phyloP scores from a whole-genome alignment of 2,113 vertebrate genomes.

The Lophochroa leadbeateri region DNA sequence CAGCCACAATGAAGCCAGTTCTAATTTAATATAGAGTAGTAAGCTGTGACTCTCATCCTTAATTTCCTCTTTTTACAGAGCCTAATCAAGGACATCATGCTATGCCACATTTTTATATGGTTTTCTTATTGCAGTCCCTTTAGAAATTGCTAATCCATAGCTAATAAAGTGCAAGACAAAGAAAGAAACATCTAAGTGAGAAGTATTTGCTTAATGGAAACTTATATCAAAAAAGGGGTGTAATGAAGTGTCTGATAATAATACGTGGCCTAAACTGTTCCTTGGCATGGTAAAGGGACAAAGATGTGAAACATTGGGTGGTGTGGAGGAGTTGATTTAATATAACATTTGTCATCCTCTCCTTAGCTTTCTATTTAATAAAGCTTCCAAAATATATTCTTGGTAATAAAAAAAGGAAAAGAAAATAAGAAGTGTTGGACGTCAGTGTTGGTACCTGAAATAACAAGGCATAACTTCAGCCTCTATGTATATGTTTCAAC shows the following conservation, averaged over 20 bases:
- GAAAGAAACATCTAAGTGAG: background rate
- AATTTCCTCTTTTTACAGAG: slow-evolving; percentile 13
- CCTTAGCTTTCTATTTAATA: background rate
- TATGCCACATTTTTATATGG: background rate
- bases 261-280: background rate
- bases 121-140: background rate
- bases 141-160: background rate
- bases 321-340: background rate
- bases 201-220: background rate
- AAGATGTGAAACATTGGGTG: background rate
- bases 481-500: background rate
- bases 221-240: background rate
- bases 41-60: slow-evolving; percentile 24
- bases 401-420: background rate
- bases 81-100: background rate
- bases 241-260: background rate
- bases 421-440: background rate
- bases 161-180: background rate
- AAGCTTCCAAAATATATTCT: background rate
- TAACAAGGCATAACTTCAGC: background rate
- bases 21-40: slow-evolving; percentile 26
- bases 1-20: background rate
- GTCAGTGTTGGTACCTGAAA: background rate
- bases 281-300: background rate
- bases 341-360: background rate